Conservation (phyloP, 2,888 invertebrate genomes). For the Drosophila koepferae region DNA sequence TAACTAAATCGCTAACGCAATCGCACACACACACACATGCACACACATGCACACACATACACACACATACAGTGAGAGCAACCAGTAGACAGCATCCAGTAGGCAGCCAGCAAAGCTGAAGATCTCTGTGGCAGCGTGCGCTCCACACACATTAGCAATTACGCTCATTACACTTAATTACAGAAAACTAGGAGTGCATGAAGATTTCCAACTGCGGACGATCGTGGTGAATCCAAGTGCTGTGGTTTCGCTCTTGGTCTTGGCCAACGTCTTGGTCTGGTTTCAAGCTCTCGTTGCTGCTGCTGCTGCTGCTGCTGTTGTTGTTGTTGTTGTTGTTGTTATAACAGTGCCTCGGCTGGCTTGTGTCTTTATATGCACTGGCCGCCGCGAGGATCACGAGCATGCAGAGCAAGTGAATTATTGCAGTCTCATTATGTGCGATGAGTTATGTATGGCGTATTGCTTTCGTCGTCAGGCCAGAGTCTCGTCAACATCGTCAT, state of each 20-base stretch:
- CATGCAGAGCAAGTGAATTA: slow-evolving; percentile 83
- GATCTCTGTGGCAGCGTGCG: slow-evolving; percentile 53
- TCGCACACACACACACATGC: slow-evolving; percentile 33
- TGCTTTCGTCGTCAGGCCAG: slow-evolving; percentile 80
- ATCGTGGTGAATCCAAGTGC: slow-evolving; percentile 35
- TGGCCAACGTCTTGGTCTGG: slow-evolving; percentile 13
- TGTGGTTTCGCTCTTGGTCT: slow-evolving; percentile 41
- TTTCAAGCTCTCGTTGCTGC: neutral
- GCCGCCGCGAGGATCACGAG: slow-evolving; percentile 71
- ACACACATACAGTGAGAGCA: neutral
- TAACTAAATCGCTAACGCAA: slow-evolving; percentile 56
- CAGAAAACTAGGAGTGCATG: slow-evolving; percentile 82
- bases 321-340: slow-evolving; percentile 48
- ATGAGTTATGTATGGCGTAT: slow-evolving; percentile 84
- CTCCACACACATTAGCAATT: slow-evolving; percentile 82
- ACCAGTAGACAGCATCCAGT: slow-evolving; percentile 11
- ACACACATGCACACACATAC: neutral
- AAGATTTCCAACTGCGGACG: slow-evolving; percentile 77
- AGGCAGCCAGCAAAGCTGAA: slow-evolving; percentile 22
- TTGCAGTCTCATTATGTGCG: slow-evolving; percentile 85
- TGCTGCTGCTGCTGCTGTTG: slow-evolving; percentile 1
- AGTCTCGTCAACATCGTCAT: slow-evolving; percentile 64
- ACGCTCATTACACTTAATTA: slow-evolving; percentile 84
- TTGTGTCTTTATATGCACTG: slow-evolving; percentile 65
- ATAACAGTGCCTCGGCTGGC: slow-evolving; percentile 61